Percentiles rank a stretch among this genome's conserved stretches.
These are phyloP conservation scores for Sandelia bainsii DNA, from an alignment of 2,797 vertebrate genomes.

Conservation along the genomic window DNA sequence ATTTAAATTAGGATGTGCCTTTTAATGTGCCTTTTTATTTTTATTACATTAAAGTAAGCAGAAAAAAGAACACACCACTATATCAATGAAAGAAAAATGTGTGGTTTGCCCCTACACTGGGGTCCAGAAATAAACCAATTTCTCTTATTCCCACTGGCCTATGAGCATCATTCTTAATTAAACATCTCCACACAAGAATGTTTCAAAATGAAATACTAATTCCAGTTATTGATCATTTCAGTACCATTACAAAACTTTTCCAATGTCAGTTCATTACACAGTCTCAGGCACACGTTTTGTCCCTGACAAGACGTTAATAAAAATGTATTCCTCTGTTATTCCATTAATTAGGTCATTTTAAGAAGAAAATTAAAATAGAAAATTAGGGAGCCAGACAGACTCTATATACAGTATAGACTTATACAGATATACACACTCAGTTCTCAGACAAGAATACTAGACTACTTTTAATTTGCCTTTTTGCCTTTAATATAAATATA, in stretches of 20 bases:
- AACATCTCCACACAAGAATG: slow-evolving; percentile 18
- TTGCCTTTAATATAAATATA: background rate
- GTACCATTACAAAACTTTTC: background rate
- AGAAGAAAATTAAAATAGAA: background rate
- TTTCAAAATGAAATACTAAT: slow-evolving; percentile 10
- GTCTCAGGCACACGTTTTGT: slow-evolving; percentile 4
- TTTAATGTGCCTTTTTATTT: background rate
- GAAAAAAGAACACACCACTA: background rate
- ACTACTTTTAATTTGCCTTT: slow-evolving; percentile 18
- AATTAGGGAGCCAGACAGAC: no score
- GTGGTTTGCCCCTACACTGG: background rate
- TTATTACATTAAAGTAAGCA: background rate
- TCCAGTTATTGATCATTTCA: background rate
- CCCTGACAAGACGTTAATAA: background rate
- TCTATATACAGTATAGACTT: no score
- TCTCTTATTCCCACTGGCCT: slow-evolving; percentile 22
- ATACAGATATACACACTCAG: background rate
- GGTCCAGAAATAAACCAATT: slow-evolving; percentile 18
- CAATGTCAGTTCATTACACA: slow-evolving; percentile 14
- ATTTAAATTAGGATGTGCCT: background rate
- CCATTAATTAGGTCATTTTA: slow-evolving; percentile 23
- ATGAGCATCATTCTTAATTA: slow-evolving; percentile 29
- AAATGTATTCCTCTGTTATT: background rate
- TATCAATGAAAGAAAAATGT: background rate
- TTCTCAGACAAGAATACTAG: background rate